Percentiles rank a stretch among this genome's conserved stretches.
phyloP scores from a whole-genome alignment of 2,888 invertebrate species.

The Homarus gammarus region DNA sequence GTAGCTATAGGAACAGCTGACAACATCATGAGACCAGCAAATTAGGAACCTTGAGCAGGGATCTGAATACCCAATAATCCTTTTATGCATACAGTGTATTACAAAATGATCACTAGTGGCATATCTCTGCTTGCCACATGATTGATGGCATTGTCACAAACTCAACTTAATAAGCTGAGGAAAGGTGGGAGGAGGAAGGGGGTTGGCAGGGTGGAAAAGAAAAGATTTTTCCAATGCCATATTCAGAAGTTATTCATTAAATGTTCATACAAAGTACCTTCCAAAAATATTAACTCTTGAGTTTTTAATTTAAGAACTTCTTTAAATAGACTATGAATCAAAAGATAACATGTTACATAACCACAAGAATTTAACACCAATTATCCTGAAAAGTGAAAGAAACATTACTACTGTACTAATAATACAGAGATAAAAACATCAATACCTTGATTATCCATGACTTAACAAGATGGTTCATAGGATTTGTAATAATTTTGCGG shows the following conservation, averaged over 20 bases:
- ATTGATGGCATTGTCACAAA: not conserved
- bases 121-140: not conserved
- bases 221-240: not conserved
- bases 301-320: not conserved
- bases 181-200: too few relatives aligned
- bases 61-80: not conserved
- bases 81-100: not conserved
- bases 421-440: not conserved
- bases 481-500: not conserved
- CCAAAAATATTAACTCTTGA: not conserved
- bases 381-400: not conserved
- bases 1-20: conserved; percentile 23
- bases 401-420: not conserved
- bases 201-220: not conserved
- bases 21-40: not conserved
- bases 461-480: not conserved
- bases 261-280: not conserved
- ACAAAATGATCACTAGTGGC: not conserved
- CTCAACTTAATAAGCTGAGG: not conserved
- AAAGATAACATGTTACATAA: not conserved
- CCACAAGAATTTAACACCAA: not conserved
- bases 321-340: not conserved
- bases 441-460: not conserved
- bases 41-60: conserved; percentile 10
- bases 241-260: not conserved